phyloP scores from a whole-genome alignment of 2,797 vertebrate species.

The Cynopterus sphinx region DNA sequence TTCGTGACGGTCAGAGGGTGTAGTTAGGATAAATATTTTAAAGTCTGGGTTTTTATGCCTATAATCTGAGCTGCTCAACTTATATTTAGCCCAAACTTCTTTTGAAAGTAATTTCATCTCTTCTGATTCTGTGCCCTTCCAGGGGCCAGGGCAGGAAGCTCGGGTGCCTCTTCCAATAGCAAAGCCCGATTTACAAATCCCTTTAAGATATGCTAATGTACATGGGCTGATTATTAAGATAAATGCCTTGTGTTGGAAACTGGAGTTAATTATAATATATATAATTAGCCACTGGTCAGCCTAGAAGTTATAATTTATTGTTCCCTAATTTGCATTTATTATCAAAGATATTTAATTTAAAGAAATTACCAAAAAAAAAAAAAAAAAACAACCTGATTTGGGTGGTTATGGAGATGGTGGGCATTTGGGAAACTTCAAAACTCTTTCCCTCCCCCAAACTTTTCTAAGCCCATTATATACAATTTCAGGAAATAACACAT shows the following conservation, averaged over 20 bases:
- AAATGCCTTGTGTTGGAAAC: slow-evolving; percentile 80
- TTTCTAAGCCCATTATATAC: slow-evolving; percentile 76
- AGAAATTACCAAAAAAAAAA: slow-evolving; percentile 84
- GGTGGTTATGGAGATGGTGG: slow-evolving; percentile 81
- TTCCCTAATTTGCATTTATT: slow-evolving; percentile 88
- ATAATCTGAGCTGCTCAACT: slow-evolving; percentile 73
- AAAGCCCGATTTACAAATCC: slow-evolving; percentile 17
- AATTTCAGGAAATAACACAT: slow-evolving; percentile 81
- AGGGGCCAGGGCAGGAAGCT: slow-evolving; percentile 15
- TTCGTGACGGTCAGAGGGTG: slow-evolving; percentile 31
- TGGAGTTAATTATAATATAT: slow-evolving; percentile 82
- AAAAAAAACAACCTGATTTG: slow-evolving; percentile 85
- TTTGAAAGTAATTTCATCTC: slow-evolving; percentile 61
- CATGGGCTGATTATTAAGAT: slow-evolving; percentile 79
- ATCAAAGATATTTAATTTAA: slow-evolving; percentile 89
- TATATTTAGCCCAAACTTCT: slow-evolving; percentile 71
- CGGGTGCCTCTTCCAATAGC: not conserved
- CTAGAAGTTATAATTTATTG: slow-evolving; percentile 90
- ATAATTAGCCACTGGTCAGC: slow-evolving; percentile 84
- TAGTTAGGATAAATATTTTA: slow-evolving; percentile 65
- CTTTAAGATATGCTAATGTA: slow-evolving; percentile 76
- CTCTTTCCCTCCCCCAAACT: slow-evolving; percentile 62
- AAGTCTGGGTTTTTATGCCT: slow-evolving; percentile 61
- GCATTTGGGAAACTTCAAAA: slow-evolving; percentile 82
- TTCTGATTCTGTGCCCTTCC: slow-evolving; percentile 48